phyloP scores from a whole-genome alignment of 2,888 invertebrate species.

The Tridacna crocea region DNA sequence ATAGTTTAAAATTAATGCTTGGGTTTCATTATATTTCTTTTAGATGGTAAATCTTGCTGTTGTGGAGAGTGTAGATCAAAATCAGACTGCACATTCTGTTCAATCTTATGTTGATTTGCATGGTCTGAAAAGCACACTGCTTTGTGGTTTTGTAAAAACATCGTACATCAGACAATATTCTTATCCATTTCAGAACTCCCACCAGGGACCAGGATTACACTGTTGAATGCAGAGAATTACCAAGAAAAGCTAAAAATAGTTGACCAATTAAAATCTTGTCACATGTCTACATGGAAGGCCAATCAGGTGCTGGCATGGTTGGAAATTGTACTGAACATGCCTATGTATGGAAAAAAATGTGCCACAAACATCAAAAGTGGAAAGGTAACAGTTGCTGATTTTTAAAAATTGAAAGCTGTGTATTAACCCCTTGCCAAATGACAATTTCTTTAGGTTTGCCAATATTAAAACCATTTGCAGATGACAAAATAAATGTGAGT shows the following conservation, averaged over 20 bases:
- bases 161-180: background rate
- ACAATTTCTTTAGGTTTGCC: background rate
- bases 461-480: too few relatives aligned
- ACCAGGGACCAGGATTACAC: constrained; percentile 69
- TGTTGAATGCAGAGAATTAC: constrained; percentile 80
- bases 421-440: background rate
- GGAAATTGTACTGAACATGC: constrained; percentile 96
- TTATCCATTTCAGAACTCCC: constrained; percentile 66
- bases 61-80: too few relatives aligned
- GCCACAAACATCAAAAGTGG: constrained; percentile 98
- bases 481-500: too few relatives aligned
- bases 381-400: constrained; percentile 89
- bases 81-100: too few relatives aligned
- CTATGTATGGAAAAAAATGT: constrained; percentile 94
- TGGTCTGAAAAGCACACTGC: too few relatives aligned
- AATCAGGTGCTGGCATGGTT: constrained; percentile 97
- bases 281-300: constrained; percentile 96
- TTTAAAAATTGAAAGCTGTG: background rate
- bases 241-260: constrained; percentile 88
- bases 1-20: too few relatives aligned
- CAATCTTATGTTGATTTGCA: too few relatives aligned
- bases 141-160: too few relatives aligned
- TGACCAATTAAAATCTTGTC: constrained; percentile 91
- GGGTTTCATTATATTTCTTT: too few relatives aligned
- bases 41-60: too few relatives aligned